Conservation (phyloP, 1,140 invertebrate genomes). For the Pemphigus obesinymphae region DNA sequence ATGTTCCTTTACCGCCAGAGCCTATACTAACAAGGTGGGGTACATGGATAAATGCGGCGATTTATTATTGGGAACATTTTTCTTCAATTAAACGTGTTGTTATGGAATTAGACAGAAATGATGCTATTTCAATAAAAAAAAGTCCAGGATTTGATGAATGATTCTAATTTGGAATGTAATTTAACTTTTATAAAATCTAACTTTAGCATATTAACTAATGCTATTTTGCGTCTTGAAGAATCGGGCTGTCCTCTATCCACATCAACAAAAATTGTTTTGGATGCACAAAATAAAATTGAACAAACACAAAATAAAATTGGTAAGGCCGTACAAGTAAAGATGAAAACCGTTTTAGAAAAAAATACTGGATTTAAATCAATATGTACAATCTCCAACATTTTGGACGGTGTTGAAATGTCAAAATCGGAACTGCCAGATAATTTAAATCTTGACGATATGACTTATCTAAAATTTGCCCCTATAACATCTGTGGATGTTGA, state of each 20-base stretch:
- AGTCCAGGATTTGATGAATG: not conserved
- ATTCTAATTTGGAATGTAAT: not conserved
- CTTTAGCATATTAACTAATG: not conserved
- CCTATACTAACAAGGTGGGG: not conserved
- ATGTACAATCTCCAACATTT: no score
- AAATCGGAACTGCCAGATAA: no score
- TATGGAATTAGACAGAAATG: not conserved
- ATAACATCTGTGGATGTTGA: no score
- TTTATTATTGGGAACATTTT: not conserved
- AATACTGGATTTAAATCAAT: no score
- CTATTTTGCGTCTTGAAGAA: not conserved
- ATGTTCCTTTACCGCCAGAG: no score
- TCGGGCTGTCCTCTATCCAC: not conserved
- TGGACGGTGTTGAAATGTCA: no score
- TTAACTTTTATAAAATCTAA: not conserved
- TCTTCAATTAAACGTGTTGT: conserved; percentile 23
- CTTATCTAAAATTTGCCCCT: no score
- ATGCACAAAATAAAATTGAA: no score
- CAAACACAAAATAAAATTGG: no score
- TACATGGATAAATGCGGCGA: not conserved
- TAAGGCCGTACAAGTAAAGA: no score
- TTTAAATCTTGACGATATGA: no score
- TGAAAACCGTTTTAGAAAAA: no score
- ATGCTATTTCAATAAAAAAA: not conserved
- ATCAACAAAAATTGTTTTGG: not conserved